Evolutionary conservation across 2,888 invertebrate species (phyloP).

Genomic region (Seira musarum): DNA sequence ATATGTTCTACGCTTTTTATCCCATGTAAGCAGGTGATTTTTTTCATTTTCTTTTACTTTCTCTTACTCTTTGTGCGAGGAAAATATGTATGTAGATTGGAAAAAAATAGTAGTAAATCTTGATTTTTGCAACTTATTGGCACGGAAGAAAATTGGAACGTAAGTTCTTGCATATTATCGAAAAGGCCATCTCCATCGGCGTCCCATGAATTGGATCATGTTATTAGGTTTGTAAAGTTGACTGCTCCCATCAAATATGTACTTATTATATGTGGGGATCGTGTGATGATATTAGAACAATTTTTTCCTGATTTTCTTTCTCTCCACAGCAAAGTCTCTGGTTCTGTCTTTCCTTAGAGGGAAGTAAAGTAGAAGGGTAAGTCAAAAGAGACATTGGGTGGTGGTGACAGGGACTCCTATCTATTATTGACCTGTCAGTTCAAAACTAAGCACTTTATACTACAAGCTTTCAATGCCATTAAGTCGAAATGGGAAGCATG

Average conservation of each 20-base stretch:
- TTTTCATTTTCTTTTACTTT: background rate
- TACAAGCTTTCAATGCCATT: slow-evolving; percentile 1
- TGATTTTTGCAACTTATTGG: slow-evolving; percentile 44
- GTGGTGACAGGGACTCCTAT: slow-evolving; percentile 52
- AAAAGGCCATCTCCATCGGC: background rate
- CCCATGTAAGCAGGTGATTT: slow-evolving; percentile 1
- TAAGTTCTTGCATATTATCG: slow-evolving; percentile 12
- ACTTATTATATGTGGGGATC: background rate
- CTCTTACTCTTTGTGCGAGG: background rate
- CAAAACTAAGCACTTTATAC: slow-evolving; percentile 21
- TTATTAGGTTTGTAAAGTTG: background rate
- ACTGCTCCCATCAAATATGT: slow-evolving; percentile 5
- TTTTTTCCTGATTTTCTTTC: slow-evolving; percentile 1
- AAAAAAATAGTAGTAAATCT: slow-evolving; percentile 32
- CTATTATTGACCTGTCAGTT: slow-evolving; percentile 59
- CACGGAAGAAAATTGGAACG: slow-evolving; percentile 17
- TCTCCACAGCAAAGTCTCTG: background rate
- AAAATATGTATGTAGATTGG: background rate
- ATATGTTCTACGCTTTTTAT: no score
- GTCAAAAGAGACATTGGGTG: slow-evolving; percentile 49
- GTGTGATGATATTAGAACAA: background rate
- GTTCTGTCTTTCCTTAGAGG: slow-evolving; percentile 1
- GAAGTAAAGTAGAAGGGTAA: background rate
- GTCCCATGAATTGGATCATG: background rate
- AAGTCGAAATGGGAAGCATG: background rate